Percentiles rank a stretch among this genome's conserved stretches.
phyloP scores from a whole-genome alignment of 2,113 vertebrate genomes.

The Lagenorhynchus albirostris region DNA sequence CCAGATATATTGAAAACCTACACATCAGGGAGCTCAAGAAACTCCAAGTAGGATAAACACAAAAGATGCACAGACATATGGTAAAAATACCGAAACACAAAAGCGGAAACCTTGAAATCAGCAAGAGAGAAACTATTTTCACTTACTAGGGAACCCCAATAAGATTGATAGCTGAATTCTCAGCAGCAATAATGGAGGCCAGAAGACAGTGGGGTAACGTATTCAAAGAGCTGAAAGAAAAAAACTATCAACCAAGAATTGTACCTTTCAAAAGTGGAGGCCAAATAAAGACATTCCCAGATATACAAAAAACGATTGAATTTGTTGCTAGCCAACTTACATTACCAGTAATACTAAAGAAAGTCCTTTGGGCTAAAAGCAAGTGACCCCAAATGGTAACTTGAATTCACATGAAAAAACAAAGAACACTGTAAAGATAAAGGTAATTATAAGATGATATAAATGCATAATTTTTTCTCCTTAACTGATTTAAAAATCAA shows the following conservation, averaged over 20 bases:
- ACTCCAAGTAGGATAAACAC: background rate
- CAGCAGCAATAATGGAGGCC: background rate
- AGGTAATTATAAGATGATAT: background rate
- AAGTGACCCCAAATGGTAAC: background rate
- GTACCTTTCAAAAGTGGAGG: background rate
- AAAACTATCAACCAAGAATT: background rate
- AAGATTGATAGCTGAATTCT: background rate
- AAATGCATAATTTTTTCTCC: background rate
- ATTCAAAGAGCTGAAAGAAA: background rate
- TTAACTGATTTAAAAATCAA: background rate
- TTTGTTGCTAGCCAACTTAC: background rate
- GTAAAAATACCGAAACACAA: background rate
- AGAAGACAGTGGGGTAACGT: background rate
- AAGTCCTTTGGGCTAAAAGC: background rate
- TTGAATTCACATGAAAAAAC: background rate
- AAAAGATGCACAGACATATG: background rate
- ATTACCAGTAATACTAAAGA: background rate
- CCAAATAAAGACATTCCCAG: background rate
- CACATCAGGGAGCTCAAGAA: background rate
- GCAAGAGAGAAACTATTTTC: background rate
- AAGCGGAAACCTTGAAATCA: background rate
- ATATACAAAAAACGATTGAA: background rate
- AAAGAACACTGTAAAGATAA: background rate
- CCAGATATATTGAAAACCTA: background rate
- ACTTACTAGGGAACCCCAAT: background rate